Conservation (phyloP, 2,888 invertebrate species). For the Melanophora roralis region DNA sequence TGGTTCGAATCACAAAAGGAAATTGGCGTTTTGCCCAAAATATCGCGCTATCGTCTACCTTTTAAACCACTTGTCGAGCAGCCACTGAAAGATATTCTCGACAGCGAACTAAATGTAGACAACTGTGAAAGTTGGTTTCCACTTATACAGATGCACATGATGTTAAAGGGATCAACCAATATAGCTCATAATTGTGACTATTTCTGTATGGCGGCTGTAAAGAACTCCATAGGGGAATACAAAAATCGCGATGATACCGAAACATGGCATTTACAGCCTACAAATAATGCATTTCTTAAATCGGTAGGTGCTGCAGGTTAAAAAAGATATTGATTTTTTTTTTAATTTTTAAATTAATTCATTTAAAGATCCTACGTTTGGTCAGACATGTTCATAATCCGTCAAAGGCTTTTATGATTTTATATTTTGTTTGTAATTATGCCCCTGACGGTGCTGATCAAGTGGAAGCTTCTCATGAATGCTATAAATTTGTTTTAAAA, state of each 20-base stretch:
- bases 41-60: slow-evolving; percentile 76
- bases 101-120: slow-evolving; percentile 74
- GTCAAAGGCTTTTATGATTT: slow-evolving; percentile 72
- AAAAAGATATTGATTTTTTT: neutral
- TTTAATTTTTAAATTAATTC: neutral
- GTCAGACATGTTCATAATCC: slow-evolving; percentile 71
- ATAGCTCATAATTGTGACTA: slow-evolving; percentile 73
- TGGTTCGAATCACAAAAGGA: slow-evolving; percentile 75
- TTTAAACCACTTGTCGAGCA: slow-evolving; percentile 75
- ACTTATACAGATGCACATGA: slow-evolving; percentile 74
- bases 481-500: slow-evolving; percentile 73
- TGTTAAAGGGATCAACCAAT: slow-evolving; percentile 71
- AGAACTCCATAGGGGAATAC: slow-evolving; percentile 75
- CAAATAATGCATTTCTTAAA: slow-evolving; percentile 77
- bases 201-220: slow-evolving; percentile 76
- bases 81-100: slow-evolving; percentile 73
- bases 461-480: slow-evolving; percentile 76
- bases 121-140: slow-evolving; percentile 77
- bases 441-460: slow-evolving; percentile 76
- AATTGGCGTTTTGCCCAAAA: slow-evolving; percentile 74
- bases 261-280: slow-evolving; percentile 74
- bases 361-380: slow-evolving; percentile 71
- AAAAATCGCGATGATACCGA: slow-evolving; percentile 72
- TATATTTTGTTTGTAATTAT: slow-evolving; percentile 75
- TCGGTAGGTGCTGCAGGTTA: slow-evolving; percentile 67